Evolutionary conservation across 2,888 invertebrate species (phyloP), one percentile per base, ranked within the genome.

Genomic region (Asteroscopus sphinx): DNA sequence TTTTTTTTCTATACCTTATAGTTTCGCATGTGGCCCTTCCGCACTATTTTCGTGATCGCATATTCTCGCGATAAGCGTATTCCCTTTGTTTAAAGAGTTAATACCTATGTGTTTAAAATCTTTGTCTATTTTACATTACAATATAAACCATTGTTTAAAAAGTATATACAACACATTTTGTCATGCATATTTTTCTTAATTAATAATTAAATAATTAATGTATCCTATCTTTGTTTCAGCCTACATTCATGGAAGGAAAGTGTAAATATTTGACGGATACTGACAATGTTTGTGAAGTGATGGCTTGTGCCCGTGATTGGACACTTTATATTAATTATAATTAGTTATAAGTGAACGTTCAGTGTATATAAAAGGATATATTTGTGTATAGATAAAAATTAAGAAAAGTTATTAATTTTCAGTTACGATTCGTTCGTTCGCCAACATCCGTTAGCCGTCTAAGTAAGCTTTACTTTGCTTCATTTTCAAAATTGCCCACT

Each of bases 221-320:
- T 6, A 3, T 32, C 4, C 36, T 57, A 41, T 26, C 45, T 65
- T 80, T 86, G 73, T 91, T 91, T 37, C 91, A 92, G 91, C 89
- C 17, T 90, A 84, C 82, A 91, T 92, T 30, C 92, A 92, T 55
- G 91, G 92, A 58, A 78, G 91, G 30, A 89, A 85, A 79, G 91
- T 84, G 69, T 92, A 84, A 88, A 81, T 69, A 61, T 44, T 28
- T 32, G 11, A 16, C 21, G 5, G 9, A 16, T 26, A 37, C 11
- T 48, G 26, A 62, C 47, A 52, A 52, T 68, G 40, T 55, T 25
- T 16, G 26, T 16, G 3, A 39, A 49, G 39, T 37, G 21, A 47
- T 16, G 6, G 28, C 52, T 49, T 12, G 17, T 28, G 35, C 13
- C 15, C 21, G 35, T 39, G 52, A 55, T 12, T 37, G 25, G 21